Evolutionary conservation across 2,888 invertebrate species (phyloP), one percentile per base, ranked within the genome.

Genomic region (Apoda limacodes): DNA sequence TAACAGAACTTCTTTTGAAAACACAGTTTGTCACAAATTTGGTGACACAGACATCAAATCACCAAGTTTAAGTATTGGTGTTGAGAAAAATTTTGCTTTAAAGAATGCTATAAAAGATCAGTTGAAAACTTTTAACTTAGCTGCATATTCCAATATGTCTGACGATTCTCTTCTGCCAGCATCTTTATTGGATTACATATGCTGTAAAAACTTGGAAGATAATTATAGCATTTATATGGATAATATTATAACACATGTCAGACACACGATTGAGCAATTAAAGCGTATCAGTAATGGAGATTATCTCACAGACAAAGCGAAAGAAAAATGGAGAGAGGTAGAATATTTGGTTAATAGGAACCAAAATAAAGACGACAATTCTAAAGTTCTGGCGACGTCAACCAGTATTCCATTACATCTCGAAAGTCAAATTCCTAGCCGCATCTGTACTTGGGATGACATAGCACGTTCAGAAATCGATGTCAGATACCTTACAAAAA

Each of bases 221-320:
- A 69, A 70, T 41, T 69, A 66, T 32, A 70, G 61, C 39, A 70
- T 75, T 43, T 67, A 76, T 37, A 72, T 80, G 72, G 78, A 80
- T 7, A 75, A 65, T 32, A 57, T 78, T 4, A 76, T 80, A 20
- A 49, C 46, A 44, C 67, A 76, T 35, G 75, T 75, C 1, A 62
- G 63, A 32, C 56, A 69, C 29, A 74, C 74, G 1, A 75, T 80
- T 31, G 75, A 76, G 2, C 76, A 80, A 39, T 46, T 80, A n/a
- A 76, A 70, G 43, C 63, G 75, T 9, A 78, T 80, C 12, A 76
- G 76, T 37, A 75, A 80, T 31, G 80, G 80, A 2, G 80, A 80
- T 37, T 80, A 67, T 40, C 54, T 80, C 34, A 74, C 74, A 3
- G 74, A 72, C 2, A 66, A 47, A 46, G 71, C 59, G n/a, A 76